Conservation (phyloP, 2,797 vertebrate species). For the Knipowitschia caucasica region DNA sequence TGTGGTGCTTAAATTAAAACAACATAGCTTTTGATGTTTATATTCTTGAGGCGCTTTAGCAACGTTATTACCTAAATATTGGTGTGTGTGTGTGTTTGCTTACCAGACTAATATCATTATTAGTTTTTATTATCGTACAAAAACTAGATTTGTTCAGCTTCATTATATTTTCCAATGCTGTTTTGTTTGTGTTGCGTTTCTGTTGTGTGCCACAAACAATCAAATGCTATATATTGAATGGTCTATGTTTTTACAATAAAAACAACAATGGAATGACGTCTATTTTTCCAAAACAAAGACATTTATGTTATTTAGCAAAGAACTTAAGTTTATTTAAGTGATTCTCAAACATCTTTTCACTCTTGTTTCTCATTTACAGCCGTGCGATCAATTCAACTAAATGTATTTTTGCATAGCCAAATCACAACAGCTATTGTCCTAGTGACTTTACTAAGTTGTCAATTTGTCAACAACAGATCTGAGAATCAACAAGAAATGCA, state of each 20-base stretch:
- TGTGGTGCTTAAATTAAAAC: slow-evolving; percentile 3
- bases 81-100: slow-evolving; percentile 60
- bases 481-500: too few relatives aligned
- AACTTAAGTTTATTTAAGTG: background rate
- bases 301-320: slow-evolving; percentile 8
- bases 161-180: slow-evolving; percentile 48
- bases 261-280: slow-evolving; percentile 70
- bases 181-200: slow-evolving; percentile 71
- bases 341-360: too few relatives aligned
- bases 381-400: too few relatives aligned
- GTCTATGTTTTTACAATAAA: slow-evolving; percentile 77
- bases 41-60: slow-evolving; percentile 48
- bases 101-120: slow-evolving; percentile 50
- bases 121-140: slow-evolving; percentile 52
- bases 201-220: slow-evolving; percentile 69
- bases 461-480: too few relatives aligned
- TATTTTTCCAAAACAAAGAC: slow-evolving; percentile 65
- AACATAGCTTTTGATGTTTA: slow-evolving; percentile 1
- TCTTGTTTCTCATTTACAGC: too few relatives aligned
- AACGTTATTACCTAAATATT: slow-evolving; percentile 43
- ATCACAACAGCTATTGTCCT: too few relatives aligned
- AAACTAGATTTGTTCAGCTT: slow-evolving; percentile 47
- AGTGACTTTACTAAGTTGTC: too few relatives aligned
- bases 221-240: slow-evolving; percentile 74
- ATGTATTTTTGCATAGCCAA: too few relatives aligned